Evolutionary conservation across 2,113 vertebrate genomes (phyloP).

Genomic region (Athene noctua): DNA sequence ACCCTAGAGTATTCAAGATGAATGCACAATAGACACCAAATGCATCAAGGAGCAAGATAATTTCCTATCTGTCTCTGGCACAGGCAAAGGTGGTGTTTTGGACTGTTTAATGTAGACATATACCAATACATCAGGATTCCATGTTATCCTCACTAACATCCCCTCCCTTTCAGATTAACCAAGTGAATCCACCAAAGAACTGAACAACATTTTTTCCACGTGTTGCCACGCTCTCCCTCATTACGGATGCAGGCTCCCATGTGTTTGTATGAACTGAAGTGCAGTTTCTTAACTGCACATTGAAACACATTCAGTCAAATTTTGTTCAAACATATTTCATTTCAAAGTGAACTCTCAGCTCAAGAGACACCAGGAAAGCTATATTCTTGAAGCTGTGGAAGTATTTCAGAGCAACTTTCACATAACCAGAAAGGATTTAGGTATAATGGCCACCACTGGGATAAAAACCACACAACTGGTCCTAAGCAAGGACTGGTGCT

Average conservation of each 20-base stretch:
- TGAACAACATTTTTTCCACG: not conserved
- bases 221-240: not conserved
- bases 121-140: not conserved
- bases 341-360: not conserved
- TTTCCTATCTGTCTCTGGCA: not conserved
- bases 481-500: not conserved
- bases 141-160: not conserved
- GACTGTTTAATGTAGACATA: not conserved
- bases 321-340: not conserved
- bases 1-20: not conserved
- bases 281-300: not conserved
- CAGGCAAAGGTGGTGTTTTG: not conserved
- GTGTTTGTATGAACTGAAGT: not conserved
- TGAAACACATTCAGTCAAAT: not conserved
- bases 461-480: not conserved
- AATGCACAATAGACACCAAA: not conserved
- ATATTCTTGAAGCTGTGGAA: not conserved
- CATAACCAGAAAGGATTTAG: not conserved
- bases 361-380: not conserved
- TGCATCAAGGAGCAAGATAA: not conserved
- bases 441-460: not conserved
- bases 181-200: not conserved
- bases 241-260: accelerated
- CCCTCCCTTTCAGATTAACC: not conserved
- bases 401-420: not conserved